These are phyloP conservation scores for Coregonus sp. DNA, from an alignment of 2,797 vertebrate species.

Conservation along the genomic window DNA sequence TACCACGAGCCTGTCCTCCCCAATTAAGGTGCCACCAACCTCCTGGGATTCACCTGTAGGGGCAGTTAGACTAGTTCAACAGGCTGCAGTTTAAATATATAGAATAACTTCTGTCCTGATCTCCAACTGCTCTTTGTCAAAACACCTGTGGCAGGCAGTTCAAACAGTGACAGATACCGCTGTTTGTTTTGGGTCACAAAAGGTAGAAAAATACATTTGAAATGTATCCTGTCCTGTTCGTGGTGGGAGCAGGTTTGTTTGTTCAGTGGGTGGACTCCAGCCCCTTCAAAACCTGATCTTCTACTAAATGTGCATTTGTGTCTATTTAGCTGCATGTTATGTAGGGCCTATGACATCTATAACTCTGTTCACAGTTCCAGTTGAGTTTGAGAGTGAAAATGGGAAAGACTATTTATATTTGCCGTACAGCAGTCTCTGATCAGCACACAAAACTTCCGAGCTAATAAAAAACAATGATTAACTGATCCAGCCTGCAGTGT, in stretches of 20 bases:
- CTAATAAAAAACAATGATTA: background rate
- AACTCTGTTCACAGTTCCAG: conserved; percentile 53
- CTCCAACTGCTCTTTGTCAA: conserved; percentile 16
- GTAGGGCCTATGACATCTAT: conserved; percentile 61
- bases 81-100: conserved; percentile 49
- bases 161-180: background rate
- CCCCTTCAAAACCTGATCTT: conserved; percentile 63
- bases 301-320: conserved; percentile 46
- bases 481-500: conserved; percentile 33
- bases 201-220: conserved; percentile 3
- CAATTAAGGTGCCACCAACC: no score
- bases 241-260: conserved; percentile 47
- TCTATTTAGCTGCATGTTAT: conserved; percentile 51
- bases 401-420: background rate
- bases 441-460: background rate
- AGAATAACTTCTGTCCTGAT: conserved; percentile 8
- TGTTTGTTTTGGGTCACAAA: conserved; percentile 11
- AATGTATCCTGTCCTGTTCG: conserved; percentile 19
- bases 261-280: conserved; percentile 60
- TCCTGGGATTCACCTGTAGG: background rate
- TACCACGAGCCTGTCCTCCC: no score
- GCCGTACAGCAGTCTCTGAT: background rate
- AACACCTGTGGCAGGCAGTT: conserved; percentile 19
- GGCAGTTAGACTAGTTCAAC: conserved; percentile 60
- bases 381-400: background rate